phyloP scores from a whole-genome alignment of 2,113 vertebrate species.

The Crypturellus undulatus region DNA sequence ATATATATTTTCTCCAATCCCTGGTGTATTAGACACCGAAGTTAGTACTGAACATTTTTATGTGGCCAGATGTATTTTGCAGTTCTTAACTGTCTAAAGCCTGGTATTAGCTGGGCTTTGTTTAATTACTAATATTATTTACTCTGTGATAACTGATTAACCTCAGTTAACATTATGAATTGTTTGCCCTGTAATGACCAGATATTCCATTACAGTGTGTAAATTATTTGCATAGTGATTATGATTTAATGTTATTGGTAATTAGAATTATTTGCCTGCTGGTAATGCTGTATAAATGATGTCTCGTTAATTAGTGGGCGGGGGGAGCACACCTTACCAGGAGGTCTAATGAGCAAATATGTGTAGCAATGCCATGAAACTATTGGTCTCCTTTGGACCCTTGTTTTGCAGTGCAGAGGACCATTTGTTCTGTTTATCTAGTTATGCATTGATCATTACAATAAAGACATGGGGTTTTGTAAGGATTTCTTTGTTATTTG shows the following conservation, averaged over 20 bases:
- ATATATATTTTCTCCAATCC: conserved; percentile 11
- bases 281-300: conserved; percentile 41
- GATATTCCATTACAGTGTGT: conserved; percentile 70
- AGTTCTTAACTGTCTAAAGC: conserved; percentile 60
- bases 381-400: not conserved
- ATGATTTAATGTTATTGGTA: conserved; percentile 60
- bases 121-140: conserved; percentile 75
- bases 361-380: not conserved
- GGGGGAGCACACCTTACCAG: conserved; percentile 31
- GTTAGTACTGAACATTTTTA: not conserved
- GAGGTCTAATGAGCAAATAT: conserved; percentile 32
- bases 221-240: conserved; percentile 78
- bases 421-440: conserved; percentile 16
- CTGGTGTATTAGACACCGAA: not conserved
- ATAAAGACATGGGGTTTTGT: not conserved
- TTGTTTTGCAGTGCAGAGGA: not conserved
- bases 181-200: conserved; percentile 72
- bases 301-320: conserved; percentile 59
- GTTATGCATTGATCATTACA: not conserved
- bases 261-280: conserved; percentile 74
- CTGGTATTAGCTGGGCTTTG: conserved; percentile 66
- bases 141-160: conserved; percentile 63
- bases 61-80: conserved; percentile 17
- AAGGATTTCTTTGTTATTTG: not conserved
- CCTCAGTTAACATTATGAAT: conserved; percentile 71